These are phyloP conservation scores for Otolemur garnettii DNA, from an alignment of 2,113 vertebrate genomes.

Conservation along the genomic window DNA sequence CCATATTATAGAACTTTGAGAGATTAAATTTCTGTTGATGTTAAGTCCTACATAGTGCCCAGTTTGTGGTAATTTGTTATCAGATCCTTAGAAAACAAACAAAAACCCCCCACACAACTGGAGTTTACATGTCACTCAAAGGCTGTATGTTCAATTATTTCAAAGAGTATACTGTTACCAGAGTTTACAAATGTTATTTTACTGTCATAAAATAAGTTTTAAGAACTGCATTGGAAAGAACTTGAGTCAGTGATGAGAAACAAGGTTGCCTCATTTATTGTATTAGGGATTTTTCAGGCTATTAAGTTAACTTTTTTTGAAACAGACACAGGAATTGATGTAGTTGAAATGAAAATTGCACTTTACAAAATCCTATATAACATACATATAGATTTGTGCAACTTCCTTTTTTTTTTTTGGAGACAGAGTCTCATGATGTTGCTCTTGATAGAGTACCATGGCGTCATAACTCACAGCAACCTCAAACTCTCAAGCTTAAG, in stretches of 20 bases:
- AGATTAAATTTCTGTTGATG: background rate
- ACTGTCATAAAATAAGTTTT: background rate
- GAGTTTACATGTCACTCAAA: background rate
- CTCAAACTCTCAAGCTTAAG: too few relatives aligned
- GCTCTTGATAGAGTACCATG: too few relatives aligned
- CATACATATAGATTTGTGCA: background rate
- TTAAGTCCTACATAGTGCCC: background rate
- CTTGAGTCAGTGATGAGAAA: conserved; percentile 23
- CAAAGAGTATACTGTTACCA: background rate
- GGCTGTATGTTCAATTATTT: background rate
- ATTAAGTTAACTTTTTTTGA: background rate
- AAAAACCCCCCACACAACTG: background rate
- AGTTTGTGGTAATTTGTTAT: background rate
- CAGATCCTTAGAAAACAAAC: background rate
- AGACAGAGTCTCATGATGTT: too few relatives aligned
- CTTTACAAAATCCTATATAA: background rate
- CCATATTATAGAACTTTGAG: background rate
- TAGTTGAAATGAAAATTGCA: background rate
- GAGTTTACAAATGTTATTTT: conserved; percentile 27
- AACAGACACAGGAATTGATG: background rate
- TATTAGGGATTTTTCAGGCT: background rate
- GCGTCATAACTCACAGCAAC: too few relatives aligned
- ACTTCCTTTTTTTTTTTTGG: background rate
- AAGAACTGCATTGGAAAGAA: background rate
- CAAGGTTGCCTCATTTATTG: background rate